Base-by-base conservation (phyloP, 1,140 invertebrate species). In the Tyrophagus putrescentiae region DNA sequence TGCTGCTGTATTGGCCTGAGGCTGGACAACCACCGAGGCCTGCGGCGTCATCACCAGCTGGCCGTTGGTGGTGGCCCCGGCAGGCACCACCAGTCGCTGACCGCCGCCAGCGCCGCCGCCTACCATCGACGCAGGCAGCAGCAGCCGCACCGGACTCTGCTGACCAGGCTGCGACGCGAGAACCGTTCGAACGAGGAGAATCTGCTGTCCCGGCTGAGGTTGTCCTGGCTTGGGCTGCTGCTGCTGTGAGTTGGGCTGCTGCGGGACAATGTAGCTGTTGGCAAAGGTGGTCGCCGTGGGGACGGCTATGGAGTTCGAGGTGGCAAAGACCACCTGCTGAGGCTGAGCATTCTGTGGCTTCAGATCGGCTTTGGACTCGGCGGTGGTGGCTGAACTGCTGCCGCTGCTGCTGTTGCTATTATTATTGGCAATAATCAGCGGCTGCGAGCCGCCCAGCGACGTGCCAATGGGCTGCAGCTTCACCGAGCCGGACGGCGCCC, bases 371-470 rank as follows among this genome's bases (percentile, higher is more conserved):
- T n/a, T n/a, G n/a, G n/a, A n/a, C n/a, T n/a, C n/a, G n/a, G n/a
- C n/a, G n/a, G n/a, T n/a, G n/a, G n/a, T n/a, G n/a, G n/a, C n/a
- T n/a, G n/a, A n/a, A n/a, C n/a, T n/a, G n/a, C n/a, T n/a, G n/a
- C 54, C 54, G 33, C 54, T 61, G 27, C 41, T 62, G 25, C 57
- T 62, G 28, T 23, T 54, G 62, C n/a, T 60, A 63, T 45, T 60
- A 61, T 41, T 48, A 62, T 64, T 27, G 25, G 48, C 27, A 29
- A 77, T 75, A 76, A 76, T n/a, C n/a, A n/a, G n/a, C n/a, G n/a
- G n/a, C n/a, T n/a, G n/a, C n/a, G n/a, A n/a, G n/a, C n/a, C n/a
- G n/a, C n/a, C n/a, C n/a, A n/a, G n/a, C n/a, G n/a, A n/a, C n/a
- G n/a, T n/a, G n/a, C 13, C 13, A n/a, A 39, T 39, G 13, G 36